Evolutionary conservation across 2,888 invertebrate genomes (phyloP).

Genomic region (Lasioglossum zephyrum): DNA sequence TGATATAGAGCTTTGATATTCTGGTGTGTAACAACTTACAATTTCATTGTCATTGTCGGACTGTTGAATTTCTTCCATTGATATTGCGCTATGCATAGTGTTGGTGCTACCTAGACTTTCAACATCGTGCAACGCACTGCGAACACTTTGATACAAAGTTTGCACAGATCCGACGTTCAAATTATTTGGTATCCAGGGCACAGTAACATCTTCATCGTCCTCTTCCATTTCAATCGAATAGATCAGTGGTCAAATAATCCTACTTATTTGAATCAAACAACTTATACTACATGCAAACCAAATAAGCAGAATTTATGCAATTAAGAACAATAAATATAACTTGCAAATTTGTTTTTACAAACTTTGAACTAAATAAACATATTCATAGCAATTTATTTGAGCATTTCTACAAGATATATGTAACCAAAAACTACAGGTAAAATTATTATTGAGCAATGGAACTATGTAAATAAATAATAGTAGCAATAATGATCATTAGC

Average conservation of each 20-base stretch:
- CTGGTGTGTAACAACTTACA: conserved; percentile 11
- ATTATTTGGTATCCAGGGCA: conserved; percentile 57
- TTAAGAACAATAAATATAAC: background rate
- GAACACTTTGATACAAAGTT: conserved; percentile 75
- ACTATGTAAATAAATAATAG: background rate
- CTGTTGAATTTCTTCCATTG: conserved; percentile 52
- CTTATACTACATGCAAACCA: conserved; percentile 54
- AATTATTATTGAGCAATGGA: conserved; percentile 5
- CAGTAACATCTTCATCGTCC: conserved; percentile 71
- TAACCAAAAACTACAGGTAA: background rate
- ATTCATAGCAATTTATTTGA: background rate
- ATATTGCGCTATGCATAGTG: conserved; percentile 58
- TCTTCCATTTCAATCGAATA: conserved; percentile 73
- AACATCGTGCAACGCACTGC: conserved; percentile 69
- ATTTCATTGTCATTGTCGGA: conserved; percentile 61
- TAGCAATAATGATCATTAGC: background rate
- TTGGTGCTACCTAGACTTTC: conserved; percentile 65
- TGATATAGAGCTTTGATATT: background rate
- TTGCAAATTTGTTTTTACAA: background rate
- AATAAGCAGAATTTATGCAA: conserved; percentile 16
- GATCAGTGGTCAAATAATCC: conserved; percentile 52
- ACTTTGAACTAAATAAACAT: conserved; percentile 5
- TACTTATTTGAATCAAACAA: conserved; percentile 51
- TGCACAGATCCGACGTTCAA: conserved; percentile 70
- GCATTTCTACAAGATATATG: background rate